Percentiles rank a stretch among this genome's conserved stretches.
phyloP scores from a whole-genome alignment of 2,888 invertebrate genomes.

The Quadroppia sp. region DNA sequence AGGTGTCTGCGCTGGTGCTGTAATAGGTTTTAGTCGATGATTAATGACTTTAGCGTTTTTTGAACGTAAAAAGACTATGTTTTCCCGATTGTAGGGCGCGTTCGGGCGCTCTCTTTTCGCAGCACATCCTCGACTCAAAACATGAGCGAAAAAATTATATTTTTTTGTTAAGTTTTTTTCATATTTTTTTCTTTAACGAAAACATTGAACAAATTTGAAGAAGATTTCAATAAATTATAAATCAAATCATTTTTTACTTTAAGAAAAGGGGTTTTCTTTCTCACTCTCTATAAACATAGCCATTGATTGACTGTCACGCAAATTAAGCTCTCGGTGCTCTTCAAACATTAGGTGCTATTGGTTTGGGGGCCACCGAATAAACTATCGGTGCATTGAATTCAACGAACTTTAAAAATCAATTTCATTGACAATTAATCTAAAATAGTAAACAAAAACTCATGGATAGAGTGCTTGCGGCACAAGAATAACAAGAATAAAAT shows the following conservation, averaged over 20 bases:
- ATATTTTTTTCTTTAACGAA: not conserved
- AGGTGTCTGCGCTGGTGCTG: constrained; percentile 22
- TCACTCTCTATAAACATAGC: not conserved
- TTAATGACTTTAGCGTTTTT: not conserved
- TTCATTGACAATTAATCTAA: constrained; percentile 10
- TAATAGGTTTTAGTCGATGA: constrained; percentile 8
- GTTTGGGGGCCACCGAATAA: too few species aligned
- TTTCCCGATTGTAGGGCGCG: constrained; percentile 19
- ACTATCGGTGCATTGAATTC: not conserved
- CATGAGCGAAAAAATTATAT: not conserved
- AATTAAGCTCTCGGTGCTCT: not conserved
- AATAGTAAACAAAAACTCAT: not conserved
- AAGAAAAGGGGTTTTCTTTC: not conserved
- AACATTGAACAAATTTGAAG: not conserved
- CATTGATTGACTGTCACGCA: constrained; percentile 12
- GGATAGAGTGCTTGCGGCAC: too few species aligned
- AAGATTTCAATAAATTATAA: not conserved
- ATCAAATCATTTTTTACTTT: not conserved
- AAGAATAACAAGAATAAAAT: too few species aligned
- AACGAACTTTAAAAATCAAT: constrained; percentile 14
- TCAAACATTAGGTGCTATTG: too few species aligned
- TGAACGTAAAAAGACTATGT: not conserved
- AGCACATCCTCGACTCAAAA: not conserved
- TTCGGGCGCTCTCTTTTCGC: not conserved
- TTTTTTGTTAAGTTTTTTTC: not conserved